Conservation (phyloP, 2,797 vertebrate species). For the Pogonophryne albipinna region DNA sequence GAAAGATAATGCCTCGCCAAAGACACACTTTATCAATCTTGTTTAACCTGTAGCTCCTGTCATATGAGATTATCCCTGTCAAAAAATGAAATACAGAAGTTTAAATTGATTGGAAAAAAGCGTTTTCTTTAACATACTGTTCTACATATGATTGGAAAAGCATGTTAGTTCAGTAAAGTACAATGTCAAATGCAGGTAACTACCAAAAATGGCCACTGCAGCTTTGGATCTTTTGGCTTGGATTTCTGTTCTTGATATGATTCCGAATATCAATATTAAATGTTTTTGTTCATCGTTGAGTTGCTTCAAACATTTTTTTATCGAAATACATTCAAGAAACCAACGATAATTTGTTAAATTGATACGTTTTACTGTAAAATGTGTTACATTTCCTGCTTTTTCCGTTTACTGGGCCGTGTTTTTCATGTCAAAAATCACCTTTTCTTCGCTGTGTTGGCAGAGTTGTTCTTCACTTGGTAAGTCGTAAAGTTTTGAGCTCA, state of each 20-base stretch:
- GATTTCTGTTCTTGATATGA: not conserved
- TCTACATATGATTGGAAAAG: not conserved
- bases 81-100: not conserved
- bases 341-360: not conserved
- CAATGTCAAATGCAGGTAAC: too few relatives aligned
- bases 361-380: not conserved
- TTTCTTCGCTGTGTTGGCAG: not conserved
- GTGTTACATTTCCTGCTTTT: not conserved
- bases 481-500: constrained; percentile 43
- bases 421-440: not conserved
- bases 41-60: constrained; percentile 27
- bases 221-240: not conserved
- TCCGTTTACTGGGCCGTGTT: not conserved
- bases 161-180: not conserved
- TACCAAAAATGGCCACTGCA: not conserved
- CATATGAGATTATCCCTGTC: not conserved
- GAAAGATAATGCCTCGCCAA: constrained; percentile 9
- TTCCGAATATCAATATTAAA: not conserved
- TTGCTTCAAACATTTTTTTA: not conserved
- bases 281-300: not conserved
- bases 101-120: not conserved
- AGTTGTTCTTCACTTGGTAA: constrained; percentile 47
- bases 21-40: not conserved
- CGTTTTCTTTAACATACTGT: not conserved
- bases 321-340: not conserved